Base-by-base conservation (phyloP, 2,797 vertebrate species). In the Austrolebias charrua region DNA sequence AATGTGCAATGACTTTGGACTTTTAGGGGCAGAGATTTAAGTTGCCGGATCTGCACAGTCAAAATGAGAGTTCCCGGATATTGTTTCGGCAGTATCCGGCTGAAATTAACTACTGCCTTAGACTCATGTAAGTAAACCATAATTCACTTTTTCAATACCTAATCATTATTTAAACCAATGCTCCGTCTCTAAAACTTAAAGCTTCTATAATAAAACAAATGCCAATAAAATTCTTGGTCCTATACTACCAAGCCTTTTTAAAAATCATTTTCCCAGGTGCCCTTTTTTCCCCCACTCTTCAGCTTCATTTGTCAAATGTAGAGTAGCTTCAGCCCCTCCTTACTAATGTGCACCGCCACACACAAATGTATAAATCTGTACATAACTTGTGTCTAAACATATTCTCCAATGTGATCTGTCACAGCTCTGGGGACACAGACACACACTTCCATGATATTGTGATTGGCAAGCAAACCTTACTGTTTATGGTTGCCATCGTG, bases 241-340 rank as follows among this genome's bases (percentile, higher is more conserved):
- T 79, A 67, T 76, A 81, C 81, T 79, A 80, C 78, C 64, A 62
- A 77, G 80, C 71, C 83, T 71, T 56, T 46, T 74, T 43, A 61
- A n/a, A 24, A 1, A 24, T 55, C 83, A 40, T 69, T 76, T 83
- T 84, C 82, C 82, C 74, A 67, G 77, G 73, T 75, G 45, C 60
- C 66, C 64, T 71, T 66, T 71, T 76, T 86, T 82, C 75, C 81
- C 86, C 81, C 86, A 84, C 73, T 82, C 81, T 71, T 89, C 70
- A 77, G 75, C 83, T 84, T 88, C 85, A 82, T 86, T 86, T 88
- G 90, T 91, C 88, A 89, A 75, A 76, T 69, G 80, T 40, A 76
- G 75, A 57, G 78, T 69, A 63, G 79, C 76, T 69, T 70, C 76
- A 64, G 63, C 70, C 71, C 75, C 65, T 64, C 66, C 62, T 49